Percentiles rank a stretch among this genome's conserved stretches.
Conservation (phyloP, 64 coral and sea anemone species). For the Pachyseris speciosa region DNA sequence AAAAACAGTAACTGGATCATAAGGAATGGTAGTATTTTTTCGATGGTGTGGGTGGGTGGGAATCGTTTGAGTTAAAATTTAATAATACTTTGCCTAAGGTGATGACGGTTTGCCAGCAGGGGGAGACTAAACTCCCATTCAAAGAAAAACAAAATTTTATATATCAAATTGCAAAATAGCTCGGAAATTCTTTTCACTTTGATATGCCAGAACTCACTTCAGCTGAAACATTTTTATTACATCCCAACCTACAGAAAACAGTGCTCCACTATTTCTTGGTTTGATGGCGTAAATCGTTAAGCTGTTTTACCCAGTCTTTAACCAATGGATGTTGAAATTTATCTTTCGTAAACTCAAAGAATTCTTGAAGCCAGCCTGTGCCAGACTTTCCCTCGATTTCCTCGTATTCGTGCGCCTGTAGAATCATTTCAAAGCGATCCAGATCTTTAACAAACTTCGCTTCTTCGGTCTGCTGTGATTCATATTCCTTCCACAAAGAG, state of each 20-base stretch:
- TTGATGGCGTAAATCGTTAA: constrained; percentile 21
- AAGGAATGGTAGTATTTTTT: no score
- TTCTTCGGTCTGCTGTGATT: constrained; percentile 78
- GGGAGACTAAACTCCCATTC: no score
- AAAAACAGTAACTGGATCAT: no score
- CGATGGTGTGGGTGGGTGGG: no score
- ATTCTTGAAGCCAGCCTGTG: constrained; percentile 76
- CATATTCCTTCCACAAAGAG: constrained; percentile 87
- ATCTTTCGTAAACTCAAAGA: constrained; percentile 88
- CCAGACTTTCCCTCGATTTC: constrained; percentile 51
- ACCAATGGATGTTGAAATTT: constrained; percentile 87
- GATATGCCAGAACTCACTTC: no score
- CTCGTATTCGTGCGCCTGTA: constrained; percentile 97
- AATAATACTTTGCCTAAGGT: no score
- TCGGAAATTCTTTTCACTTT: no score
- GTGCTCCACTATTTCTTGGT: neutral
- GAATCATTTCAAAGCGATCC: constrained; percentile 99
- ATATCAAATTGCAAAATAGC: no score
- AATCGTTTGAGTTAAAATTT: no score
- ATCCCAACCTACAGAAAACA: no score
- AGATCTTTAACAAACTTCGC: constrained; percentile 97
- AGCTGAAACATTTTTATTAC: neutral
- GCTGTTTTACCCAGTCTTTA: constrained; percentile 77
- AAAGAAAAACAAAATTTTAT: no score
- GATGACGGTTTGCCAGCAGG: no score